These are phyloP conservation scores for Drosophila rellima DNA, from an alignment of 2,888 invertebrate genomes.

Conservation along the genomic window DNA sequence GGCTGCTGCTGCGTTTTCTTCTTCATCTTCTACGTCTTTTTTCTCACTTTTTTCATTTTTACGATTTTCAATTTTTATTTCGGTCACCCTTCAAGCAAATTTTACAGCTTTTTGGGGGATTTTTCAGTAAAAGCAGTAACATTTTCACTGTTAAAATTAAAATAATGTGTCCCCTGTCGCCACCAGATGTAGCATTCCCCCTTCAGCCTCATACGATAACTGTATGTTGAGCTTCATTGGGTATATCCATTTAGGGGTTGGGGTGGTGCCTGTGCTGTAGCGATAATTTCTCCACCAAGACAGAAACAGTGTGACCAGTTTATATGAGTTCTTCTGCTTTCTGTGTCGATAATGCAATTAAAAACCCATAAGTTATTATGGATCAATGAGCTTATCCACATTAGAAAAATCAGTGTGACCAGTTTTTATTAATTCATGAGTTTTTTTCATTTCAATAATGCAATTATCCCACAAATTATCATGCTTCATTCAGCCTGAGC, in stretches of 20 bases:
- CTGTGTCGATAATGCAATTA: neutral
- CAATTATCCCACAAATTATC: slow-evolving; percentile 17
- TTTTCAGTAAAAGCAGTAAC: slow-evolving; percentile 56
- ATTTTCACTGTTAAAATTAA: slow-evolving; percentile 73
- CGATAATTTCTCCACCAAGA: slow-evolving; percentile 52
- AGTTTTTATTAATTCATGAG: neutral
- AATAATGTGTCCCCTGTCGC: slow-evolving; percentile 85
- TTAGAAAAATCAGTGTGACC: slow-evolving; percentile 2
- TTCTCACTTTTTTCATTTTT: slow-evolving; percentile 44
- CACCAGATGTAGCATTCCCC: slow-evolving; percentile 68
- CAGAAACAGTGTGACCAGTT: slow-evolving; percentile 26
- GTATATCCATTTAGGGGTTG: slow-evolving; percentile 24
- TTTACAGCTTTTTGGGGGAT: slow-evolving; percentile 54
- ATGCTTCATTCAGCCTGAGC: slow-evolving; percentile 22
- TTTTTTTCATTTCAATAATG: neutral
- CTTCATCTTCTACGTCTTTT: slow-evolving; percentile 21
- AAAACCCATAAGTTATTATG: slow-evolving; percentile 26
- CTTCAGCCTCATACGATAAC: neutral
- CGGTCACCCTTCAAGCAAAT: slow-evolving; percentile 67
- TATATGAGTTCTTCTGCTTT: neutral
- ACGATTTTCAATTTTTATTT: slow-evolving; percentile 73
- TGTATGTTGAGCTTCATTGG: slow-evolving; percentile 19
- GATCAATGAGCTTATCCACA: slow-evolving; percentile 11
- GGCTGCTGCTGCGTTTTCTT: slow-evolving; percentile 43
- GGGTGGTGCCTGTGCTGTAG: slow-evolving; percentile 22